These are phyloP conservation scores for Priocnemis perturbator DNA, from an alignment of 2,888 invertebrate genomes.

Conservation along the genomic window DNA sequence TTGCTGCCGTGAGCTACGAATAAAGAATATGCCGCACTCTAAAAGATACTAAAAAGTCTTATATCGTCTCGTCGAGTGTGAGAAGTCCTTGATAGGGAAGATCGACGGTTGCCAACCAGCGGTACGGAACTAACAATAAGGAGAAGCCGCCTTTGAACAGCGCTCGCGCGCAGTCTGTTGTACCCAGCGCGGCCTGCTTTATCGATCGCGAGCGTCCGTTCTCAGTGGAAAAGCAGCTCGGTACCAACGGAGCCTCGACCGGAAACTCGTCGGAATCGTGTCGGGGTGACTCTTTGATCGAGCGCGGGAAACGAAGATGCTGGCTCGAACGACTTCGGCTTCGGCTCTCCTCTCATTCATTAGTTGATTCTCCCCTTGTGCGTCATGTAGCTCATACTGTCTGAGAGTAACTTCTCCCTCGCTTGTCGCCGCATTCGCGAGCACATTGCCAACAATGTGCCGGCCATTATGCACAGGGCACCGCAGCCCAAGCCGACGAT, in stretches of 20 bases:
- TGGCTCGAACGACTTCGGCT: slow-evolving; percentile 35
- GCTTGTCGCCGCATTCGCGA: slow-evolving; percentile 81
- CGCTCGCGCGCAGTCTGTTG: background rate
- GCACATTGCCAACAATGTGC: slow-evolving; percentile 86
- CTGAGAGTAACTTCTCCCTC: slow-evolving; percentile 71
- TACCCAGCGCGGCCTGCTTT: background rate
- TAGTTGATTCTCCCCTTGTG: slow-evolving; percentile 74
- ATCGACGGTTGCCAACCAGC: too few relatives aligned
- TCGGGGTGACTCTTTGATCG: background rate
- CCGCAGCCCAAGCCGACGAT: slow-evolving; percentile 82
- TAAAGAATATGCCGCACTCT: too few relatives aligned
- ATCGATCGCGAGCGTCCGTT: background rate
- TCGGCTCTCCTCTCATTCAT: slow-evolving; percentile 7
- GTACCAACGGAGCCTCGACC: background rate
- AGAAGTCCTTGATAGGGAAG: too few relatives aligned
- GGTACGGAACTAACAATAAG: too few relatives aligned
- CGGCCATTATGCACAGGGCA: slow-evolving; percentile 83
- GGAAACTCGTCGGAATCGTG: too few relatives aligned
- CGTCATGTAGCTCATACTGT: slow-evolving; percentile 74
- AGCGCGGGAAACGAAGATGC: slow-evolving; percentile 29
- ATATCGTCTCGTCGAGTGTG: too few relatives aligned
- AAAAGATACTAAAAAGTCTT: too few relatives aligned
- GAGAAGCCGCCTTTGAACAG: too few relatives aligned
- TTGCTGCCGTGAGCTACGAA: too few relatives aligned
- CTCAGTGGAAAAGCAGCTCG: background rate